phyloP scores from a whole-genome alignment of 2,797 vertebrate species.

The Buphagus erythrorhynchus region DNA sequence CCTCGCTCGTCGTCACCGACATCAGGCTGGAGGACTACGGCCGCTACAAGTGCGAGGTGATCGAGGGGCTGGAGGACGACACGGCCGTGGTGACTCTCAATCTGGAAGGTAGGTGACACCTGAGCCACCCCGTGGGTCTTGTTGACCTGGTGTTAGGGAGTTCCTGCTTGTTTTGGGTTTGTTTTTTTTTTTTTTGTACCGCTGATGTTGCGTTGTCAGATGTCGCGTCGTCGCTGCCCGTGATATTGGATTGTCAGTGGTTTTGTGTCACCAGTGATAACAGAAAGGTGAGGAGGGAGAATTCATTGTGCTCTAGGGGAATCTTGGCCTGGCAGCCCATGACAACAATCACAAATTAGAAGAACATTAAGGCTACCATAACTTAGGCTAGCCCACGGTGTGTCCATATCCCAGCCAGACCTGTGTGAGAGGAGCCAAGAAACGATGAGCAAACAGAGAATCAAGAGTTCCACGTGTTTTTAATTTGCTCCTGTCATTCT shows the following conservation, averaged over 20 bases:
- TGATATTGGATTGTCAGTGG: background rate
- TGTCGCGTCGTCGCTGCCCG: background rate
- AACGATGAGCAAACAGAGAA: background rate
- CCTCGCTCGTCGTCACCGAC: slow-evolving; percentile 84
- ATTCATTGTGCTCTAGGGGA: background rate
- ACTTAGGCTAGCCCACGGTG: rapidly evolving
- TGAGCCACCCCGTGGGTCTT: background rate
- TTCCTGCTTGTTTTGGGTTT: background rate
- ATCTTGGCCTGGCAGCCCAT: background rate
- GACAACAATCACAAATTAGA: background rate
- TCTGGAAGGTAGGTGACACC: slow-evolving; percentile 75
- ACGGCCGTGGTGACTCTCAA: slow-evolving; percentile 81
- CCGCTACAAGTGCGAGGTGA: slow-evolving; percentile 90
- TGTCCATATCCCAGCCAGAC: background rate
- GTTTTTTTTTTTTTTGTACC: background rate
- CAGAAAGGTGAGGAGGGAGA: background rate
- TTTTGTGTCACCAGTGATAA: background rate
- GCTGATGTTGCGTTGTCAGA: background rate
- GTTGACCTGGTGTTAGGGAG: rapidly evolving
- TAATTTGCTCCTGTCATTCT: background rate
- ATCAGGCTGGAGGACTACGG: slow-evolving; percentile 86
- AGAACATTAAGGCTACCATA: background rate
- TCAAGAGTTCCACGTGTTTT: background rate
- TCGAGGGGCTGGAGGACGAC: slow-evolving; percentile 86
- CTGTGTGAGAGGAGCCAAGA: background rate